Conservation (phyloP, 2,113 vertebrate species). For the Dipodomys ordii region DNA sequence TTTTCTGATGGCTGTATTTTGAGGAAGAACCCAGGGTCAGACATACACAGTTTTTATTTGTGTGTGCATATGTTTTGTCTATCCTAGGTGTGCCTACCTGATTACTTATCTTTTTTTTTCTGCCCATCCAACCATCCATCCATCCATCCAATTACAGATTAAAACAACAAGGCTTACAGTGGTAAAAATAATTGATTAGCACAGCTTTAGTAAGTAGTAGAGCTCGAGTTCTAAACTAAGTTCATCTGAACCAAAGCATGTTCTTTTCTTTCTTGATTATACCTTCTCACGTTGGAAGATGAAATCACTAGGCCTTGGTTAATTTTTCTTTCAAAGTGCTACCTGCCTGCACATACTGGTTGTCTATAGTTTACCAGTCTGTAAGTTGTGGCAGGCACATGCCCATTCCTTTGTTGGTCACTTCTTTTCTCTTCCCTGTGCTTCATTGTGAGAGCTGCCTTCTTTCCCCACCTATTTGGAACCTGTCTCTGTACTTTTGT, state of each 20-base stretch:
- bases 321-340: background rate
- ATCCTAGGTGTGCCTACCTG: background rate
- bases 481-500: background rate
- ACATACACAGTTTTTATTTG: background rate
- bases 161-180: background rate
- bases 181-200: background rate
- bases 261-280: background rate
- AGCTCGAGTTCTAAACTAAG: conserved; percentile 40
- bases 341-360: background rate
- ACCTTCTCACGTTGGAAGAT: background rate
- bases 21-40: background rate
- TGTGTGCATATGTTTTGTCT: background rate
- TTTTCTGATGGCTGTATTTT: conserved; percentile 5
- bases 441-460: background rate
- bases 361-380: background rate
- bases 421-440: background rate
- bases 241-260: background rate
- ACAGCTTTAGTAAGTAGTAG: background rate
- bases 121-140: background rate
- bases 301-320: background rate
- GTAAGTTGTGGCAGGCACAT: background rate
- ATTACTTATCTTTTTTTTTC: too few species aligned
- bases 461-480: background rate
- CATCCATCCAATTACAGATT: background rate
- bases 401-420: background rate